phyloP scores from a whole-genome alignment of 1,140 invertebrate genomes.

The Phenacoccus solenopsis region DNA sequence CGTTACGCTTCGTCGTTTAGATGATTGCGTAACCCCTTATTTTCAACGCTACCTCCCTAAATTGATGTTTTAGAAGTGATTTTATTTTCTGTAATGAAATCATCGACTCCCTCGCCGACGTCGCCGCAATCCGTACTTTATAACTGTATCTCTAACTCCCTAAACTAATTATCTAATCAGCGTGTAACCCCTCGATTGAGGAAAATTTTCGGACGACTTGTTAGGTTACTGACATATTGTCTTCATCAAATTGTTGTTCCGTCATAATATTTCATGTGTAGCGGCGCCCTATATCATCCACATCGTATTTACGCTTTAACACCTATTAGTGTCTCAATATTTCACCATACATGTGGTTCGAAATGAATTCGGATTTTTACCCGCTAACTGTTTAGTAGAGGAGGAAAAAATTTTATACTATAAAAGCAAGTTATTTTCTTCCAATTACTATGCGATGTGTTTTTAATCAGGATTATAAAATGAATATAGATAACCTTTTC shows the following conservation, averaged over 20 bases:
- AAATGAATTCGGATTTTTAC: too few species aligned
- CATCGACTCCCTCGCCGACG: not conserved
- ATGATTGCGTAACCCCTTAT: slow-evolving; percentile 17
- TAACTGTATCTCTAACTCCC: not conserved
- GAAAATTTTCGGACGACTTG: not conserved
- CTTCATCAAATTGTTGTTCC: not conserved
- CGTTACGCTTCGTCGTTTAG: slow-evolving; percentile 11
- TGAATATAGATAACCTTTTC: too few species aligned
- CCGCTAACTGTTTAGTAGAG: too few species aligned
- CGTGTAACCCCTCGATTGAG: slow-evolving; percentile 5
- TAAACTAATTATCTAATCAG: slow-evolving; percentile 17
- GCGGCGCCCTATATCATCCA: too few species aligned
- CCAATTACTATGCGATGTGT: too few species aligned
- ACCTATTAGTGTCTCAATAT: too few species aligned
- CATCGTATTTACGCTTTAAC: too few species aligned
- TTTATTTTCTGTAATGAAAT: slow-evolving; percentile 14
- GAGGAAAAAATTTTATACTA: too few species aligned
- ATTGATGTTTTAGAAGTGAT: slow-evolving; percentile 18
- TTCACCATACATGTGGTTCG: too few species aligned
- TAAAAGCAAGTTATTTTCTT: too few species aligned
- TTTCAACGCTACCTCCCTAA: not conserved
- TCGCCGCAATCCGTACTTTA: not conserved
- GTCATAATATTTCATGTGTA: too few species aligned
- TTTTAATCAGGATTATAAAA: too few species aligned
- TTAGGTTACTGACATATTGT: not conserved